Percentiles rank a stretch among this genome's conserved stretches.
phyloP scores from a whole-genome alignment of 2,888 invertebrate species.

The Heliothis peltigera region DNA sequence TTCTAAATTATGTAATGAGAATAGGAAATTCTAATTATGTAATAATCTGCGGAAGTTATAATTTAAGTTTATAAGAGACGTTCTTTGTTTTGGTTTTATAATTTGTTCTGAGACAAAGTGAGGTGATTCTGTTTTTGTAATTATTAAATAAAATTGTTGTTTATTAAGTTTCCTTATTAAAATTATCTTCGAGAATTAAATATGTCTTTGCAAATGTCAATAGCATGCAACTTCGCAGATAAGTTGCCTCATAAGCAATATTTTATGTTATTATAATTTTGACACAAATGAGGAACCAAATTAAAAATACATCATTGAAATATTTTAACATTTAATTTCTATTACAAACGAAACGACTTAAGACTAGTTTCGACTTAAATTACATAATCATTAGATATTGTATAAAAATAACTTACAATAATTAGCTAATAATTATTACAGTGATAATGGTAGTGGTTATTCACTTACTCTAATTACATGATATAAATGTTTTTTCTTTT shows the following conservation, averaged over 20 bases:
- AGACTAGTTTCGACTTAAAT: constrained; percentile 74
- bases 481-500: constrained; percentile 68
- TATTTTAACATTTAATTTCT: constrained; percentile 67
- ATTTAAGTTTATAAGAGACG: constrained; percentile 26
- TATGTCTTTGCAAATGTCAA: constrained; percentile 17
- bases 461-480: constrained; percentile 51
- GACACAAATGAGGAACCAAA: constrained; percentile 38
- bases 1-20: constrained; percentile 50
- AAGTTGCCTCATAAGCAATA: constrained; percentile 3
- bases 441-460: constrained; percentile 56
- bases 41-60: constrained; percentile 45
- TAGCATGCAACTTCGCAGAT: constrained; percentile 14
- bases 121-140: constrained; percentile 1
- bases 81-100: constrained; percentile 6
- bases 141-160: neutral
- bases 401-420: constrained; percentile 74
- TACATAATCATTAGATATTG: constrained; percentile 65
- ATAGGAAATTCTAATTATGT: constrained; percentile 55
- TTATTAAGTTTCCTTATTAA: constrained; percentile 16
- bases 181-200: neutral
- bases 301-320: constrained; percentile 51
- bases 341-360: constrained; percentile 85
- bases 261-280: constrained; percentile 35
- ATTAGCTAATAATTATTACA: constrained; percentile 59
- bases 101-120: constrained; percentile 3